Percentiles rank a stretch among this genome's conserved stretches.
These are phyloP conservation scores for Phyllostomus discolor DNA, from an alignment of 2,113 vertebrate species.

Conservation along the genomic window DNA sequence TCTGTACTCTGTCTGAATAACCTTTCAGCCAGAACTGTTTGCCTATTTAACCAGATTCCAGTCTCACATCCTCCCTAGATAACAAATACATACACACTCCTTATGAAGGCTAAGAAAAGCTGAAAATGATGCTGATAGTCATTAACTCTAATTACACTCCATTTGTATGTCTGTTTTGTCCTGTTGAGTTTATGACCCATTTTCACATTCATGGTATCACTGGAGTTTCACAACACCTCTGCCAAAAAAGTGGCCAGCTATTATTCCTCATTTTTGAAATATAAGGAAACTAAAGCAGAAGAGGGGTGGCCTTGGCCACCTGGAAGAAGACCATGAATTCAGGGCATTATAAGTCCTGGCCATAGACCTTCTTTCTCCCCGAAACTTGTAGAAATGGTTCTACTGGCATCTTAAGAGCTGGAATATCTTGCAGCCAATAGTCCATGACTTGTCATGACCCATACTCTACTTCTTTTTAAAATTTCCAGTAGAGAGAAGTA, in stretches of 20 bases:
- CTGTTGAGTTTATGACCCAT: slow-evolving; percentile 40
- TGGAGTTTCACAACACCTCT: slow-evolving; percentile 48
- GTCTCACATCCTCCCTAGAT: background rate
- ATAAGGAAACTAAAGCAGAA: background rate
- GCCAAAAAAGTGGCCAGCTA: background rate
- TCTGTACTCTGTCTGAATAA: slow-evolving; percentile 14
- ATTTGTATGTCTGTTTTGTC: slow-evolving; percentile 50
- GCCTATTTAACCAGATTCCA: slow-evolving; percentile 5
- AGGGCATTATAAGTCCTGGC: background rate
- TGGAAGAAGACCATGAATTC: background rate
- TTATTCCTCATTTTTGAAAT: slow-evolving; percentile 24
- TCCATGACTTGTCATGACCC: background rate
- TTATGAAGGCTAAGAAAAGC: slow-evolving; percentile 34
- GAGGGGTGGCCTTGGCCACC: background rate
- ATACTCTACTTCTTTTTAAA: background rate
- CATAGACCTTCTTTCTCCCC: background rate
- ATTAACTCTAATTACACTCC: slow-evolving; percentile 56
- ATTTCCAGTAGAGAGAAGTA: background rate
- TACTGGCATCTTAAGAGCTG: background rate
- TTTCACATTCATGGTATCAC: slow-evolving; percentile 33
- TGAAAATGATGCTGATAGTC: slow-evolving; percentile 23
- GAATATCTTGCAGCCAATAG: background rate
- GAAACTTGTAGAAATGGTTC: background rate
- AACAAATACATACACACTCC: slow-evolving; percentile 15
- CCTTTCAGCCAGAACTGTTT: slow-evolving; percentile 29